Conservation (phyloP, 2,888 invertebrate species). For the Zeuzera pyrina region DNA sequence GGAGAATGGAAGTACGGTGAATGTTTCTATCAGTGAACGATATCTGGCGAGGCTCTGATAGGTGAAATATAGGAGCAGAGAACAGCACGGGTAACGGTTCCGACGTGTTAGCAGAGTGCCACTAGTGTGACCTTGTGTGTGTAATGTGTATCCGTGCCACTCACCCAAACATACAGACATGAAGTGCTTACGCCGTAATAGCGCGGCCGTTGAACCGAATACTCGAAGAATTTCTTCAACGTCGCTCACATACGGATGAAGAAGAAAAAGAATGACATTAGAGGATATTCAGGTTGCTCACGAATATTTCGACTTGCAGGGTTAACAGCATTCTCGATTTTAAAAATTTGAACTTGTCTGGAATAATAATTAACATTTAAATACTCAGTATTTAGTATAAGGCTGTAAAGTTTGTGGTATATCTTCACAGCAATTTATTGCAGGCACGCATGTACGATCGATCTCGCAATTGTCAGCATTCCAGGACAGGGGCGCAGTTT, state of each 20-base stretch:
- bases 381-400: background rate
- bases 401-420: background rate
- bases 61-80: constrained; percentile 41
- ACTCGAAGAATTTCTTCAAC: constrained; percentile 69
- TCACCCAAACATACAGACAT: constrained; percentile 45
- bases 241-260: constrained; percentile 40
- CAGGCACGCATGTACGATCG: constrained; percentile 40
- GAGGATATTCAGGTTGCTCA: no score
- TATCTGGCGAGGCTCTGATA: constrained; percentile 30
- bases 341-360: no score
- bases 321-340: no score
- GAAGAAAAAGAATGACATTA: constrained; percentile 56
- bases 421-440: constrained; percentile 24
- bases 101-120: constrained; percentile 62
- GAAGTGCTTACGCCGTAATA: constrained; percentile 38
- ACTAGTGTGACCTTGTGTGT: constrained; percentile 42
- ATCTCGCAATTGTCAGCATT: constrained; percentile 51
- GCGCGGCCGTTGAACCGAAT: constrained; percentile 70
- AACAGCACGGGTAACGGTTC: constrained; percentile 61
- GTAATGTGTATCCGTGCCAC: constrained; percentile 49
- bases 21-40: no score
- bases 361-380: background rate
- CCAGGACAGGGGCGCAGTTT: constrained; percentile 53
- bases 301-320: no score
- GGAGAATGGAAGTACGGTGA: no score